A percentile compares a stretch with the other conserved stretches of the same genome.
These are phyloP conservation scores for Aphis gossypii DNA, from an alignment of 1,140 invertebrate genomes.

Conservation along the genomic window DNA sequence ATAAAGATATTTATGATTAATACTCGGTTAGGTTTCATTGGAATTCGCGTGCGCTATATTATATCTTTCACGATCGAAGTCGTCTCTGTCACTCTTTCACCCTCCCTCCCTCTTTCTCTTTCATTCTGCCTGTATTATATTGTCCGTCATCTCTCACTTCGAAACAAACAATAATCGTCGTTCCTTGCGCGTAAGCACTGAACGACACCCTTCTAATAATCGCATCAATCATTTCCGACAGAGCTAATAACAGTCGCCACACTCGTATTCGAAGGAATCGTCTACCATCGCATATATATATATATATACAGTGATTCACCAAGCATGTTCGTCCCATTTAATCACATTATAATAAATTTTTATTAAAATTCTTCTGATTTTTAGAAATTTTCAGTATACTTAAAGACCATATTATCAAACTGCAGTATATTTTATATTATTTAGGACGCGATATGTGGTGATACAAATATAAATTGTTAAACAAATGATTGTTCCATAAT, in stretches of 20 bases:
- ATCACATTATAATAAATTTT: background rate
- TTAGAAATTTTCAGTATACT: background rate
- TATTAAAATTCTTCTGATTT: background rate
- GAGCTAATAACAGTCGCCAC: background rate
- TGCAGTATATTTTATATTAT: background rate
- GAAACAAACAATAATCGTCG: background rate
- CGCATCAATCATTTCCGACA: conserved; percentile 17
- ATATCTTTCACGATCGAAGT: background rate
- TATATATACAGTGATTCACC: background rate
- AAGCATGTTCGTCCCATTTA: background rate
- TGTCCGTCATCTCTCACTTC: background rate
- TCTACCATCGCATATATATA: background rate
- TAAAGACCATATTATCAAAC: background rate
- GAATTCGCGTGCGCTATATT: background rate
- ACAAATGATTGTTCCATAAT: background rate
- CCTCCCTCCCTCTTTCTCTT: background rate
- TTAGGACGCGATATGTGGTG: background rate
- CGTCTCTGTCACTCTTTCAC: background rate
- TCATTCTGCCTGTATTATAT: background rate
- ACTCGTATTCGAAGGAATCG: background rate
- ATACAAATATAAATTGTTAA: background rate
- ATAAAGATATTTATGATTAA: conserved; percentile 1
- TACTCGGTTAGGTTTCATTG: background rate
- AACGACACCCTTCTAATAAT: background rate
- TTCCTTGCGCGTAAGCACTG: background rate